Evolutionary conservation across 2,113 vertebrate species (phyloP), one percentile per base, ranked within the genome.

Genomic region (Lethenteron reissneri): DNA sequence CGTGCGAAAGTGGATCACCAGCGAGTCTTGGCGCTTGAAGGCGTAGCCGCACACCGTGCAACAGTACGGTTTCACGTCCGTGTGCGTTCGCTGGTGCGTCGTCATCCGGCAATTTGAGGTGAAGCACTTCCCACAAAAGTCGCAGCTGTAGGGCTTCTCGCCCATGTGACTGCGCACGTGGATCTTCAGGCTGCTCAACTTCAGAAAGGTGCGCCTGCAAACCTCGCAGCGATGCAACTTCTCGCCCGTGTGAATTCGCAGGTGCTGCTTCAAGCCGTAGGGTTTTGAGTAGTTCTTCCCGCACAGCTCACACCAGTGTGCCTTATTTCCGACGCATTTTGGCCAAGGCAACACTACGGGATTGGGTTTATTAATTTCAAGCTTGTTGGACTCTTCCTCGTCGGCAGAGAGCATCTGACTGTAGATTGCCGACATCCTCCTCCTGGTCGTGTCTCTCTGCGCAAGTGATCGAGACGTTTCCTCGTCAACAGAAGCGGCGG

Each of bases 71-170:
- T 25, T n/a, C 25, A 17, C 64, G n/a, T 11, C 64, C 10, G n/a
- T 68, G 64, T 68, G 64, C 64, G 64, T 68, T 68, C 25, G 64
- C 64, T 17, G n/a, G 64, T 68, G 64, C 25, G 25, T 68, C 25
- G n/a, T n/a, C 9, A n/a, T 10, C n/a, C 12, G n/a, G 2, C 9
- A 9, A n/a, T n/a, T 17, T 25, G n/a, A 25, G 25, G n/a, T 11
- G 64, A 68, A 68, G n/a, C 64, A n/a, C 25, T 68, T 68, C 8
- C 10, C n/a, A 25, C 64, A 68, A 68, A 68, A 17, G n/a, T n/a
- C 25, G 11, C 64, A 68, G n/a, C n/a, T 68, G 64, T 68, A 11
- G 9, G 64, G 64, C n/a, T 25, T n/a, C 64, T 68, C 64, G n/a
- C 64, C 64, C 64, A 11, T 68, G 64, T 68, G 64, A n/a, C n/a